These are phyloP conservation scores for Macrosoma leucophasiata DNA, from an alignment of 2,888 invertebrate genomes.

Conservation along the genomic window DNA sequence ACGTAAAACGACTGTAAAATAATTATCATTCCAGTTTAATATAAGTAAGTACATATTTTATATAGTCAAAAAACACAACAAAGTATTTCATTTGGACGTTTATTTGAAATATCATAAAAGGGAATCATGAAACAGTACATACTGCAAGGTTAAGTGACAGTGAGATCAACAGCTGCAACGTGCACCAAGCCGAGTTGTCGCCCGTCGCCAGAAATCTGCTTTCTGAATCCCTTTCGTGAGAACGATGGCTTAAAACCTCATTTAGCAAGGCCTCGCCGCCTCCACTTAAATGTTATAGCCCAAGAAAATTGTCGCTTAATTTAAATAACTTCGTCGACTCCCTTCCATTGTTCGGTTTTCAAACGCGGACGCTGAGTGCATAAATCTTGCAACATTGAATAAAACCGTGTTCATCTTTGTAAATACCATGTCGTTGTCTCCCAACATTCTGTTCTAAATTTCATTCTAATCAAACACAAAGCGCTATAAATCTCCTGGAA, in stretches of 20 bases:
- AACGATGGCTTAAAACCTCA: slow-evolving; percentile 66
- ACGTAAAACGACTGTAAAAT: too few species aligned
- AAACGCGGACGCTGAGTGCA: slow-evolving; percentile 45
- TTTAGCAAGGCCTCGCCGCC: slow-evolving; percentile 58
- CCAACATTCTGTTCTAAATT: slow-evolving; percentile 26
- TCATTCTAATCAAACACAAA: slow-evolving; percentile 33
- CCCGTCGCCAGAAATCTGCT: slow-evolving; percentile 60
- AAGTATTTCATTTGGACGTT: too few species aligned
- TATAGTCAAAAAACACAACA: too few species aligned
- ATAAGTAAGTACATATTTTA: too few species aligned
- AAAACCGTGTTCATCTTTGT: slow-evolving; percentile 44
- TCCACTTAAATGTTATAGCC: slow-evolving; percentile 58
- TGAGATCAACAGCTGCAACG: slow-evolving; percentile 52
- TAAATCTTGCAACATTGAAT: slow-evolving; percentile 45
- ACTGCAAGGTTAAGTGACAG: too few species aligned
- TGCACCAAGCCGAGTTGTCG: slow-evolving; percentile 39
- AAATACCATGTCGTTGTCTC: slow-evolving; percentile 33
- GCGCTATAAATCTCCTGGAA: slow-evolving; percentile 27
- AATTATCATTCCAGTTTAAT: too few species aligned
- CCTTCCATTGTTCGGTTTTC: slow-evolving; percentile 51
- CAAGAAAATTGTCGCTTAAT: slow-evolving; percentile 69
- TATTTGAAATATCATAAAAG: too few species aligned
- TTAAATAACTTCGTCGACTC: slow-evolving; percentile 64
- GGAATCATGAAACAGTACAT: too few species aligned
- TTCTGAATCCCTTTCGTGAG: slow-evolving; percentile 56